Percentiles rank a stretch among this genome's conserved stretches.
Conservation (phyloP, 2,888 invertebrate species). For the Dusona sp. region DNA sequence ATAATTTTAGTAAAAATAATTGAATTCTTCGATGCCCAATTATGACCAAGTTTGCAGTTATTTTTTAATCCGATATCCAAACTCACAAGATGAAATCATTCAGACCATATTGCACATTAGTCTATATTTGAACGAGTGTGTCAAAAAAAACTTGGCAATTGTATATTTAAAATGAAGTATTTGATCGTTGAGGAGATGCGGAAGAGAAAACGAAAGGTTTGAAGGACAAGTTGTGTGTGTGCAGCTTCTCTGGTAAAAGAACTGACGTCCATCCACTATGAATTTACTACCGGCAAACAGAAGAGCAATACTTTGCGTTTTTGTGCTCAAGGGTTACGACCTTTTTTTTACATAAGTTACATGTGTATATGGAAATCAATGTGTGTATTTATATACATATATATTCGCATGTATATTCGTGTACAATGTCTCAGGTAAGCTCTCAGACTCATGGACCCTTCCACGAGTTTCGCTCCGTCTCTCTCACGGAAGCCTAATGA, state of each 20-base stretch:
- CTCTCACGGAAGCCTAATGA: slow-evolving; percentile 79
- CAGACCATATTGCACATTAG: background rate
- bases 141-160: slow-evolving; percentile 19
- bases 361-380: slow-evolving; percentile 13
- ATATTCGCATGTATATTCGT: background rate
- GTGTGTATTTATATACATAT: background rate
- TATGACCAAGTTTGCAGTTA: background rate
- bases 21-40: background rate
- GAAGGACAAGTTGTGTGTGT: slow-evolving; percentile 39
- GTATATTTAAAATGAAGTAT: slow-evolving; percentile 17
- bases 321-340: slow-evolving; percentile 13
- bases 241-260: slow-evolving; percentile 26
- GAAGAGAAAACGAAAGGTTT: slow-evolving; percentile 43
- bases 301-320: background rate
- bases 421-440: slow-evolving; percentile 65
- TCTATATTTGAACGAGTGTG: background rate
- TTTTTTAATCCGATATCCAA: background rate
- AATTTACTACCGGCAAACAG: slow-evolving; percentile 10
- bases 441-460: slow-evolving; percentile 48
- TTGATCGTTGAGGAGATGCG: slow-evolving; percentile 46
- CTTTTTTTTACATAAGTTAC: slow-evolving; percentile 26
- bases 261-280: slow-evolving; percentile 14
- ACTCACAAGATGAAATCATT: background rate
- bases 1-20: background rate
- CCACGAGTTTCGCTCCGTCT: slow-evolving; percentile 57